Percentiles rank a stretch among this genome's conserved stretches.
phyloP scores from a whole-genome alignment of 2,113 vertebrate species.

The Chiloscyllium plagiosum region DNA sequence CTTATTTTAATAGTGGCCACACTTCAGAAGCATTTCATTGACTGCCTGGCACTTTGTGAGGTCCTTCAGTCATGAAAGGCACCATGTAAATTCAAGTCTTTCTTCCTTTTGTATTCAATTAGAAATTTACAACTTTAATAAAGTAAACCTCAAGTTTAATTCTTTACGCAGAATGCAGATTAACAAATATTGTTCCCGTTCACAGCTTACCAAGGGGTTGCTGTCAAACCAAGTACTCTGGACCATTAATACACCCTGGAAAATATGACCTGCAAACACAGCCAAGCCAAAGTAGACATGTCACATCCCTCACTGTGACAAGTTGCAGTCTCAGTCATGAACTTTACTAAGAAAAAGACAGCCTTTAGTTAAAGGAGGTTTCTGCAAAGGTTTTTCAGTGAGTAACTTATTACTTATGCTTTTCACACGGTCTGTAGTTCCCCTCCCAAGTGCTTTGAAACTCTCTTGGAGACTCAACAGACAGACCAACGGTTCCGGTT shows the following conservation, averaged over 20 bases:
- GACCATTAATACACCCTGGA: not conserved
- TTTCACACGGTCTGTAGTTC: not conserved
- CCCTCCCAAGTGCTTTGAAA: not conserved
- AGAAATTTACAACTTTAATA: not conserved
- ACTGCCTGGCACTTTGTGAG: not conserved
- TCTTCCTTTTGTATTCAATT: not conserved
- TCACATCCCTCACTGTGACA: not conserved
- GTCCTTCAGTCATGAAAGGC: not conserved
- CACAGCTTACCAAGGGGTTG: not conserved
- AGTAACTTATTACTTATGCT: not conserved
- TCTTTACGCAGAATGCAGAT: not conserved
- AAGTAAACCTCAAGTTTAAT: not conserved
- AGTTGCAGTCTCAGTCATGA: not conserved
- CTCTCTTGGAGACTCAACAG: not conserved
- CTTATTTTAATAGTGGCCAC: not conserved
- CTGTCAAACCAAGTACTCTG: not conserved
- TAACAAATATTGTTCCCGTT: not conserved
- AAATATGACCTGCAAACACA: slow-evolving; percentile 1
- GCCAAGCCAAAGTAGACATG: not conserved
- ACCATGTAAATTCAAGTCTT: too few relatives aligned
- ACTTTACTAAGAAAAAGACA: not conserved
- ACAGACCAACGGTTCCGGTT: not conserved
- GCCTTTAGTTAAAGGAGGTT: not conserved
- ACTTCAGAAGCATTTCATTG: not conserved
- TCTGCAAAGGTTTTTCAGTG: not conserved